Percentiles rank a stretch among this genome's conserved stretches.
Conservation (phyloP, 2,113 vertebrate species). For the Cynoglossus semilaevis region DNA sequence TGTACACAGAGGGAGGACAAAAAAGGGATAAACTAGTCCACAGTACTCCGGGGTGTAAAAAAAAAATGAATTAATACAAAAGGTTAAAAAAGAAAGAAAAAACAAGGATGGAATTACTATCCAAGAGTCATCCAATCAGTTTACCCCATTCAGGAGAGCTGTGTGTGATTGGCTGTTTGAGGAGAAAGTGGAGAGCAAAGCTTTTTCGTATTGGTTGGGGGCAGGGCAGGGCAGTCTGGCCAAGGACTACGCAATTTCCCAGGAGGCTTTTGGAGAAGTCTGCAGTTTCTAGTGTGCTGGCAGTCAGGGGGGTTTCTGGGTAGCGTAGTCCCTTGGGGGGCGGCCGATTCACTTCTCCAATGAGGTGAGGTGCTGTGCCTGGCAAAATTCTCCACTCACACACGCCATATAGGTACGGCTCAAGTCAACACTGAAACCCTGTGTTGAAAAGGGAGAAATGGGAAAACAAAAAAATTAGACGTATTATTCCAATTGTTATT, state of each 20-base stretch:
- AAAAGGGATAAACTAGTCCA: conserved; percentile 65
- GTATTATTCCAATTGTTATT: too few species aligned
- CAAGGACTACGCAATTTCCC: conserved; percentile 77
- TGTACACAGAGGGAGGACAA: conserved; percentile 57
- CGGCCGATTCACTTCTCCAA: conserved; percentile 93
- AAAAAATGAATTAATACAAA: conserved; percentile 49
- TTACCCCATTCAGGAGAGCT: conserved; percentile 86
- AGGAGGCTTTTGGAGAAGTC: conserved; percentile 59
- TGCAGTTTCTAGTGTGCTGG: conserved; percentile 64
- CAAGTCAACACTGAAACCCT: conserved; percentile 92
- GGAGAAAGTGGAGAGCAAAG: conserved; percentile 71
- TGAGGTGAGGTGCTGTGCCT: conserved; percentile 97
- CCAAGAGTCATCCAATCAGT: conserved; percentile 80
- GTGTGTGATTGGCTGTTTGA: conserved; percentile 77
- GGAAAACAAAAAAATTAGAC: neutral
- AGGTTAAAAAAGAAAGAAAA: conserved; percentile 41
- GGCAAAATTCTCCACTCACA: conserved; percentile 97
- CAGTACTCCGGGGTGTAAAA: conserved; percentile 66
- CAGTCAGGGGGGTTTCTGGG: conserved; percentile 79
- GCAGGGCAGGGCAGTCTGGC: conserved; percentile 58
- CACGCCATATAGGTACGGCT: conserved; percentile 99
- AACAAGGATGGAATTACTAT: conserved; percentile 80
- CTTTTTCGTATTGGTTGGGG: conserved; percentile 61
- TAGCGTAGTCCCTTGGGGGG: conserved; percentile 78
- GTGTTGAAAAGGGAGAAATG: conserved; percentile 22